phyloP scores from a whole-genome alignment of 2,113 vertebrate genomes.

The Anoplopoma fimbria region DNA sequence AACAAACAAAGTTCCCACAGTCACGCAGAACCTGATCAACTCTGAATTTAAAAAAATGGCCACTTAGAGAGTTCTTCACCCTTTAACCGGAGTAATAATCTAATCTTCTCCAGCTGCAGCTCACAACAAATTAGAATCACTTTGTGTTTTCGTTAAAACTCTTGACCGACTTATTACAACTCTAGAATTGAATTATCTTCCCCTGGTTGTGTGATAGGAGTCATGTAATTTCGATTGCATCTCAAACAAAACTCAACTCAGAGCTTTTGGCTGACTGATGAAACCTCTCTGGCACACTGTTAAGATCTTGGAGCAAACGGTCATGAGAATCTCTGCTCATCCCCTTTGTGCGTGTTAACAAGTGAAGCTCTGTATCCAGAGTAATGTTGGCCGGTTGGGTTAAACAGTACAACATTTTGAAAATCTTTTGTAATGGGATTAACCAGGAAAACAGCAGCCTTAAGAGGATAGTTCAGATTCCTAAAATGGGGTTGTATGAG shows the following conservation, averaged over 20 bases:
- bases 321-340: background rate
- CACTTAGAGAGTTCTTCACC: no score
- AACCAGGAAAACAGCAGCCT: background rate
- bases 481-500: no score
- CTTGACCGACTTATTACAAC: constrained; percentile 37
- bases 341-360: background rate
- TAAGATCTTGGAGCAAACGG: background rate
- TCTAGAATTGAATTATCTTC: constrained; percentile 36
- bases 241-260: constrained; percentile 22
- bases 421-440: background rate
- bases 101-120: no score
- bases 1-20: constrained; percentile 49
- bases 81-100: no score
- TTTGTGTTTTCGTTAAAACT: constrained; percentile 31
- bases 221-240: constrained; percentile 46
- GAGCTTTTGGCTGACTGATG: background rate
- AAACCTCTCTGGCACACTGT: background rate
- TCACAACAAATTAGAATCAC: no score
- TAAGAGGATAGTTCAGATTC: no score
- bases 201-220: constrained; percentile 49
- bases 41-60: no score
- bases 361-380: background rate
- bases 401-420: background rate
- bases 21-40: constrained; percentile 13
- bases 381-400: background rate